phyloP scores from a whole-genome alignment of 2,113 vertebrate genomes.

The Galbula dea region DNA sequence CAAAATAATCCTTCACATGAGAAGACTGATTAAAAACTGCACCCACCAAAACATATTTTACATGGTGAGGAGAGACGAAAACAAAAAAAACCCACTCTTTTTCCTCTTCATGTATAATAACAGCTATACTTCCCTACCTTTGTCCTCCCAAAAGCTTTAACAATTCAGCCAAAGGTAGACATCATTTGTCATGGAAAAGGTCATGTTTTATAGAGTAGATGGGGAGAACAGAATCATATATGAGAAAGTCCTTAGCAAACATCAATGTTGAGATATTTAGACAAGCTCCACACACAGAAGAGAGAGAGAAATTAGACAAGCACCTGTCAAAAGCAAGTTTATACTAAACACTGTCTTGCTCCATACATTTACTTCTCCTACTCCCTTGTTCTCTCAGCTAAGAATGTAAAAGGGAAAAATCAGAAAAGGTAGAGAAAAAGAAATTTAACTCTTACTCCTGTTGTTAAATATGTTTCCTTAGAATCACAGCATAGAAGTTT shows the following conservation, averaged over 20 bases:
- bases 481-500: not conserved
- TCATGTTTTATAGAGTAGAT: not conserved
- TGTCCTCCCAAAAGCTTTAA: not conserved
- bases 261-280: not conserved
- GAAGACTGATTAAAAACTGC: not conserved
- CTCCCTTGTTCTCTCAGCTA: not conserved
- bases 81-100: too few species aligned
- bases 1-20: not conserved
- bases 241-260: not conserved
- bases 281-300: not conserved
- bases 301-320: not conserved
- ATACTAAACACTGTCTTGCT: not conserved
- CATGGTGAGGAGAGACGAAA: too few species aligned
- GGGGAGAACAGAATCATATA: not conserved
- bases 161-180: not conserved
- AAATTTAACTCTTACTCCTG: not conserved
- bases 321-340: not conserved
- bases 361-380: not conserved
- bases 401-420: not conserved
- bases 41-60: not conserved
- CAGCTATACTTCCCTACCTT: fast-evolving
- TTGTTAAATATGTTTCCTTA: not conserved
- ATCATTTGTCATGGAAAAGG: not conserved
- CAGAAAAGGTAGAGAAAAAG: not conserved
- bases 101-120: too few species aligned